These are phyloP conservation scores for Bruchidius siliquastri DNA, from an alignment of 2,888 invertebrate genomes.

Conservation along the genomic window DNA sequence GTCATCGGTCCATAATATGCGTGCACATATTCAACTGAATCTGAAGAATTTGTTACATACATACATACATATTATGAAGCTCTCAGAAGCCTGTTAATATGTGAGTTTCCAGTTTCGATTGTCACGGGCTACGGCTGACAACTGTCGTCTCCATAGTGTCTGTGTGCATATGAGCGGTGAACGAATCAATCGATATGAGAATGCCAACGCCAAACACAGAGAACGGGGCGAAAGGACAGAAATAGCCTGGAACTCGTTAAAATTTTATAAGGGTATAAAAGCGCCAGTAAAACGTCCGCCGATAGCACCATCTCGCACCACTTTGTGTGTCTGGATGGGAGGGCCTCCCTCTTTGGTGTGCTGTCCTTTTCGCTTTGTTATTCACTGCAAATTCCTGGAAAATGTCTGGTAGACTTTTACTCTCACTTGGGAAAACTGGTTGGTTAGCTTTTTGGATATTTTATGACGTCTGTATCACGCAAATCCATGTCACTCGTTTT, in stretches of 20 bases:
- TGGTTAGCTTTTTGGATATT: too few relatives aligned
- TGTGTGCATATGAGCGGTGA: neutral
- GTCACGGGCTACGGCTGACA: neutral
- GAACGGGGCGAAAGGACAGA: neutral
- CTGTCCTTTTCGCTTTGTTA: neutral
- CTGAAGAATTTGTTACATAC: too few relatives aligned
- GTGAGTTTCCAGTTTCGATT: too few relatives aligned
- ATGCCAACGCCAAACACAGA: neutral
- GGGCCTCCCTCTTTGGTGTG: neutral
- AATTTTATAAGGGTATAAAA: neutral
- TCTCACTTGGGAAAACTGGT: too few relatives aligned
- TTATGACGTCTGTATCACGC: too few relatives aligned
- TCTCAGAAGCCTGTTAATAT: too few relatives aligned
- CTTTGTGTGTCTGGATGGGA: neutral
- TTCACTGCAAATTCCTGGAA: neutral
- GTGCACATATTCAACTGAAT: too few relatives aligned
- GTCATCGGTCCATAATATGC: too few relatives aligned
- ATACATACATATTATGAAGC: too few relatives aligned
- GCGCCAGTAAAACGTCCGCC: neutral
- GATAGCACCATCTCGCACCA: neutral
- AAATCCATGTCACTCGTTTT: too few relatives aligned
- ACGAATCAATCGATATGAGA: neutral
- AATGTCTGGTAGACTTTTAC: neutral
- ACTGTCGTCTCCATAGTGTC: neutral
- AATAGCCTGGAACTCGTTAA: neutral